phyloP scores from a whole-genome alignment of 2,888 invertebrate genomes.

The Lymantria monacha region DNA sequence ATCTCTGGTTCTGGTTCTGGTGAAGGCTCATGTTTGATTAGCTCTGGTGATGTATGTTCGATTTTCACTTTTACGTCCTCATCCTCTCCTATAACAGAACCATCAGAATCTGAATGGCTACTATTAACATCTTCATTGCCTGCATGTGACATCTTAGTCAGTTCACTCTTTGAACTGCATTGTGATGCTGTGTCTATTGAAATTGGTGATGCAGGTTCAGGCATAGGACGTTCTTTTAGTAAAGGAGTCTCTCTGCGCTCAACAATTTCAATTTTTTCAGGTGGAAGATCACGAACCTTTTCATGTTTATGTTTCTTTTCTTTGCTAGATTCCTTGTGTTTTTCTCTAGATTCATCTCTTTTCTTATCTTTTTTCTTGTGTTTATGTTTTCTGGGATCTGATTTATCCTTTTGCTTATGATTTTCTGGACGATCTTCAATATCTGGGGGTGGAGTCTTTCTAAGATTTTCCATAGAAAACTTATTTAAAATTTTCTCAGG shows the following conservation, averaged over 20 bases:
- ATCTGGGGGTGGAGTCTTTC: slow-evolving; percentile 71
- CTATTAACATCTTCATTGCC: slow-evolving; percentile 64
- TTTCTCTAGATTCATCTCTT: slow-evolving; percentile 83
- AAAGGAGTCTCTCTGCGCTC: slow-evolving; percentile 69
- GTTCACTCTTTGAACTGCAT: slow-evolving; percentile 75
- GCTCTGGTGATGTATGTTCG: slow-evolving; percentile 62
- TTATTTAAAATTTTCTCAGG: slow-evolving; percentile 69
- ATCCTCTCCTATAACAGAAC: slow-evolving; percentile 67
- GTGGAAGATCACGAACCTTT: slow-evolving; percentile 69
- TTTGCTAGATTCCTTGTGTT: slow-evolving; percentile 81
- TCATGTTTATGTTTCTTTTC: slow-evolving; percentile 82
- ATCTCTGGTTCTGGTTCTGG: slow-evolving; percentile 54
- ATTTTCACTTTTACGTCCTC: slow-evolving; percentile 66
- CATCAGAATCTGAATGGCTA: slow-evolving; percentile 75
- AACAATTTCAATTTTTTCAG: slow-evolving; percentile 75
- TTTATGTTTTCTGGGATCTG: slow-evolving; percentile 80
- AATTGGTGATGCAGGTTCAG: slow-evolving; percentile 72
- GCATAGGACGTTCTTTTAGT: slow-evolving; percentile 60
- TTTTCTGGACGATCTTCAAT: slow-evolving; percentile 57
- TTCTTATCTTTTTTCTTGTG: slow-evolving; percentile 86
- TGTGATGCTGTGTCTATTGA: slow-evolving; percentile 77
- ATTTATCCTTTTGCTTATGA: slow-evolving; percentile 76
- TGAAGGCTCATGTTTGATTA: slow-evolving; percentile 49
- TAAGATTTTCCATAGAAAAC: slow-evolving; percentile 74
- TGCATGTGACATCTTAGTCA: slow-evolving; percentile 59